Percentiles rank a stretch among this genome's conserved stretches.
phyloP scores from a whole-genome alignment of 92 coral and sea anemone genomes.

The Siderastrea radians region DNA sequence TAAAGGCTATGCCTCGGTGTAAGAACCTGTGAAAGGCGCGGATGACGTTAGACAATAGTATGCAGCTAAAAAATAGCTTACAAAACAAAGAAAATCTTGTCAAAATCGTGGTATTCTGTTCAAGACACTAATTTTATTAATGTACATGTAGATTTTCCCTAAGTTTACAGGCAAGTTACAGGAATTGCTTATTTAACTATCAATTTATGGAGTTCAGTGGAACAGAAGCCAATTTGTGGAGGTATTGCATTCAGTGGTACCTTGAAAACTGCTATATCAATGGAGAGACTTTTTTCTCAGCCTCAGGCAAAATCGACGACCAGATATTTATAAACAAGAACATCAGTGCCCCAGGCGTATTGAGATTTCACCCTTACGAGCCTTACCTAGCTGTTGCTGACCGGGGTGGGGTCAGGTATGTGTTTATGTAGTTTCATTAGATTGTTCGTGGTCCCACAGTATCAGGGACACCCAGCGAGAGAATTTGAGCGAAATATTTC shows the following conservation, averaged over 20 bases:
- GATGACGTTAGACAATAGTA: too few species aligned
- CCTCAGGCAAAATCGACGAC: constrained; percentile 90
- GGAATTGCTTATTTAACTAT: too few species aligned
- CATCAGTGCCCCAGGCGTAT: constrained; percentile 81
- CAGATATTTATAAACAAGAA: constrained; percentile 96
- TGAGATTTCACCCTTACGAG: constrained; percentile 95
- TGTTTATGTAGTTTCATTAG: neutral
- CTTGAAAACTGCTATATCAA: too few species aligned
- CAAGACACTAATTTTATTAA: too few species aligned
- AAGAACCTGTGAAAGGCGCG: neutral
- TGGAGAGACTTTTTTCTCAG: constrained; percentile 31
- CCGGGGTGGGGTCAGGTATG: constrained; percentile 95
- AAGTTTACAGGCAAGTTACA: too few species aligned
- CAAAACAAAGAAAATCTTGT: too few species aligned
- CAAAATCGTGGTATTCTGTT: too few species aligned
- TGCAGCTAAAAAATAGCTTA: too few species aligned
- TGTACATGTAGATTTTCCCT: too few species aligned
- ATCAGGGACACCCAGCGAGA: neutral
- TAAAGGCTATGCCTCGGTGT: neutral
- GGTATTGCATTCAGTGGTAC: too few species aligned
- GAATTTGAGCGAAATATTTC: neutral
- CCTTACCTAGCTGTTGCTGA: constrained; percentile 98
- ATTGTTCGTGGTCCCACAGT: neutral
- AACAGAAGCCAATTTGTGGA: too few species aligned
- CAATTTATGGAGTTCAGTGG: too few species aligned